Evolutionary conservation across 2,113 vertebrate genomes (phyloP).

Genomic region (cattle (Bos taurus)): ARS-UCD2.0 NC_037336.1:70844001-70844500

Average conservation of each 20-base stretch:
- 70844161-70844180: not conserved
- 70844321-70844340: not conserved
- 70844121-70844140: not conserved
- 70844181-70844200: not conserved
- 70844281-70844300: not conserved
- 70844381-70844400: not conserved
- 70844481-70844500: not conserved
- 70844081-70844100: conserved; percentile 77
- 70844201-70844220: not conserved
- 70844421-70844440: not conserved
- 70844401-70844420: not conserved
- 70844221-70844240: not conserved
- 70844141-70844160: not conserved
- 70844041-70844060: conserved; percentile 81
- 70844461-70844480: not conserved
- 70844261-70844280: not conserved
- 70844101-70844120: conserved; percentile 87
- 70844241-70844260: not conserved
- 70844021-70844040: conserved; percentile 39
- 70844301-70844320: not conserved
- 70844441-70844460: not conserved
- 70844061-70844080: conserved; percentile 81
- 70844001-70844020: not conserved
- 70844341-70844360: not conserved
- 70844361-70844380: not conserved